Conservation (phyloP, 2,113 vertebrate species). For the Burhinus oedicnemus region DNA sequence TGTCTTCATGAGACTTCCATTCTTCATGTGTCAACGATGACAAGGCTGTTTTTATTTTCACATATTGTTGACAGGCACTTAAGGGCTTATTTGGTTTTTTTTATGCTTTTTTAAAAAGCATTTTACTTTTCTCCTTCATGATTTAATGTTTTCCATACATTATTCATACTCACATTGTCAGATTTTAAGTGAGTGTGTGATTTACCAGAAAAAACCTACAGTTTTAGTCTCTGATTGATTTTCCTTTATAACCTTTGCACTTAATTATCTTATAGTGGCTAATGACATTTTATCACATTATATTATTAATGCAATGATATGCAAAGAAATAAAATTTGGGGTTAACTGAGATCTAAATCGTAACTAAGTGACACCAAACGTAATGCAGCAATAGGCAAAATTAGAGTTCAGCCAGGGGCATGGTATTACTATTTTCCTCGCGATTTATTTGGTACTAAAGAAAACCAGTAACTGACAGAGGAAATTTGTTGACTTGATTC, state of each 20-base stretch:
- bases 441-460: slow-evolving; percentile 17
- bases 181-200: background rate
- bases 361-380: background rate
- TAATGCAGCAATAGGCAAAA: background rate
- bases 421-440: slow-evolving; percentile 4
- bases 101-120: background rate
- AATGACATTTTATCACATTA: slow-evolving; percentile 49
- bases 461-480: background rate
- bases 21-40: background rate
- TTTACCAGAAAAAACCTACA: slow-evolving; percentile 10
- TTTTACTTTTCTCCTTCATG: background rate
- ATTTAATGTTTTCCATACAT: background rate
- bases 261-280: slow-evolving; percentile 35
- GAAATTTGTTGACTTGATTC: background rate
- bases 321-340: background rate
- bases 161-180: slow-evolving; percentile 4
- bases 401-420: background rate
- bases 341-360: slow-evolving; percentile 2
- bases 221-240: slow-evolving; percentile 1
- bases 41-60: background rate
- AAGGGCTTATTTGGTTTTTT: background rate
- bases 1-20: background rate
- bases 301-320: slow-evolving; percentile 21
- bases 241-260: slow-evolving; percentile 42
- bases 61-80: background rate